A percentile compares a stretch with the other conserved stretches of the same genome.
Evolutionary conservation across 2,888 invertebrate species (phyloP).

Genomic region (Frankliniella intonsa): DNA sequence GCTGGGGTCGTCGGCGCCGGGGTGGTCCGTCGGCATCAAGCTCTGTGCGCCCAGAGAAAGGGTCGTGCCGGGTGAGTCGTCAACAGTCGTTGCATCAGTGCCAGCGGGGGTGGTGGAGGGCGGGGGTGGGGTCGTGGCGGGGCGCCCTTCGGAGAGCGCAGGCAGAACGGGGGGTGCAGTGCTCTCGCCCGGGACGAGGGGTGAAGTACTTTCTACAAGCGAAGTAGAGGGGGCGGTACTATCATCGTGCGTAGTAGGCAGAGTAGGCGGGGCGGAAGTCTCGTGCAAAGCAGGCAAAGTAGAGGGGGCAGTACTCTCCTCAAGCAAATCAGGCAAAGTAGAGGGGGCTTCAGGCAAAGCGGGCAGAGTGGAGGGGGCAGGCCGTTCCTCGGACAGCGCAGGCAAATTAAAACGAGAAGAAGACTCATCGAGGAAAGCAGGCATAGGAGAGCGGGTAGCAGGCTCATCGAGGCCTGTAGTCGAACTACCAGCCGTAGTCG

Average conservation of each 20-base stretch:
- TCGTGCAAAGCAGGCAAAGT: not conserved
- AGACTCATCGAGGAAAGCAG: not conserved
- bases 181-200: not conserved
- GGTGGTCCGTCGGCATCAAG: not conserved
- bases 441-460: not conserved
- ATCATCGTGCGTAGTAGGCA: not conserved
- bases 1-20: not conserved
- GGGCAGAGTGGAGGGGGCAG: not conserved
- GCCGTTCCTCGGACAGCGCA: not conserved
- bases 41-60: not conserved
- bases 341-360: not conserved
- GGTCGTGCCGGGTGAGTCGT: constrained; percentile 7
- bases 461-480: too few species aligned
- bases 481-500: not conserved
- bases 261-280: not conserved
- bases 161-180: not conserved
- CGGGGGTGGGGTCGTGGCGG: not conserved
- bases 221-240: not conserved
- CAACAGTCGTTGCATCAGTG: not conserved
- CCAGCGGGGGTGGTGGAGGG: not conserved
- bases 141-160: not conserved
- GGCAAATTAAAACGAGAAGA: not conserved
- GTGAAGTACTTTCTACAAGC: not conserved
- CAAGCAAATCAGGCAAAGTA: not conserved
- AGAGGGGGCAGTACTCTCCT: not conserved